Evolutionary conservation across 1,140 invertebrate genomes (phyloP).

Genomic region (Papilio polytes): DNA sequence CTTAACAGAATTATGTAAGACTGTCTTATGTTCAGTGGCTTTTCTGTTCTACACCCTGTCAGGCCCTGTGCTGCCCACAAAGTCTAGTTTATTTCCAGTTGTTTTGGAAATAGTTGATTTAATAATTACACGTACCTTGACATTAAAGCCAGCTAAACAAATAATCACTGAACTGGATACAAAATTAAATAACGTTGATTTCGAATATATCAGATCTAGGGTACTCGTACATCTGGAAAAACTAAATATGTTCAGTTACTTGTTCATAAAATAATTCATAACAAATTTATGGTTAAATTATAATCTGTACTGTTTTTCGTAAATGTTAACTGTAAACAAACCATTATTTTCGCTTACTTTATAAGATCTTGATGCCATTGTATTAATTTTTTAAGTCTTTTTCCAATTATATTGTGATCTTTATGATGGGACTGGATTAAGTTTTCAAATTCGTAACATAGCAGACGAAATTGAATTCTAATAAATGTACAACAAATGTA

Average conservation of each 20-base stretch:
- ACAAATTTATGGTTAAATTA: no score
- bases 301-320: no score
- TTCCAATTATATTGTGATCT: neutral
- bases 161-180: slow-evolving; percentile 50
- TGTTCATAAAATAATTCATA: neutral
- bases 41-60: no score
- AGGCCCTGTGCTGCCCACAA: no score
- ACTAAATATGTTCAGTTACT: neutral
- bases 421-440: slow-evolving; percentile 30
- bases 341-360: slow-evolving; percentile 8
- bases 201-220: slow-evolving; percentile 48
- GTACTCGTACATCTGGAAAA: slow-evolving; percentile 43
- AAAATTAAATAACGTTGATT: slow-evolving; percentile 52
- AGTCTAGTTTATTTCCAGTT: no score
- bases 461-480: slow-evolving; percentile 41
- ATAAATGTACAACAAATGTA: slow-evolving; percentile 46
- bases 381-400: slow-evolving; percentile 38
- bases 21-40: no score
- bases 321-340: neutral
- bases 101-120: neutral
- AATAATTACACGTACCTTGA: slow-evolving; percentile 45
- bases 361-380: slow-evolving; percentile 46
- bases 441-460: slow-evolving; percentile 41
- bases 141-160: slow-evolving; percentile 55
- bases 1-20: no score